phyloP scores from a whole-genome alignment of 2,113 vertebrate genomes.

The Lethenteron camtschaticum region DNA sequence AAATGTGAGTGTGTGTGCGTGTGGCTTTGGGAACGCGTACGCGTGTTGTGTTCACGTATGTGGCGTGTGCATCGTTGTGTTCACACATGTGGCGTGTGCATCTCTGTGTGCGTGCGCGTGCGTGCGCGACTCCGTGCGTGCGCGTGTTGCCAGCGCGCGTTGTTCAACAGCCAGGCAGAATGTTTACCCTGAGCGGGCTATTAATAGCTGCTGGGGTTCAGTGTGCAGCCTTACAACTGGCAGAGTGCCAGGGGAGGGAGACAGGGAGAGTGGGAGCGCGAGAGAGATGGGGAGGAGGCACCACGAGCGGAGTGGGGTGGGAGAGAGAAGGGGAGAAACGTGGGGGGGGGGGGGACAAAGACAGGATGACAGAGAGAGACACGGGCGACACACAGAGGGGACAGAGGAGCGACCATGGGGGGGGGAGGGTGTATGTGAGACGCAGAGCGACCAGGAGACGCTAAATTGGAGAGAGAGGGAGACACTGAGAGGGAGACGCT shows the following conservation, averaged over 20 bases:
- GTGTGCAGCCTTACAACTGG: too few relatives aligned
- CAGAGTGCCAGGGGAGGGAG: not conserved
- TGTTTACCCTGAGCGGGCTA: too few relatives aligned
- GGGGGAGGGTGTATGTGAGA: not conserved
- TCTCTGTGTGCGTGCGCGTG: too few relatives aligned
- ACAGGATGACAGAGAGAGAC: not conserved
- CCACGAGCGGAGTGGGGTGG: not conserved
- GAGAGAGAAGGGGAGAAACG: not conserved
- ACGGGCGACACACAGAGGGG: not conserved
- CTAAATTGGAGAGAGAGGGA: not conserved
- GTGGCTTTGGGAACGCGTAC: too few relatives aligned
- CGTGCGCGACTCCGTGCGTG: too few relatives aligned
- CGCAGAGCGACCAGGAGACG: not conserved
- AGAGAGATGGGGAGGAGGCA: not conserved
- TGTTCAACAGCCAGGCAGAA: too few relatives aligned
- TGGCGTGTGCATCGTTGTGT: too few relatives aligned
- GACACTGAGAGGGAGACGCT: not conserved
- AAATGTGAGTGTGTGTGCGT: too few relatives aligned
- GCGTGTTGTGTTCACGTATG: too few relatives aligned
- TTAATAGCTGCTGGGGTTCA: too few relatives aligned
- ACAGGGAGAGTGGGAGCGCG: not conserved
- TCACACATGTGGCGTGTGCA: too few relatives aligned
- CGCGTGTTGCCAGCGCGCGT: too few relatives aligned
- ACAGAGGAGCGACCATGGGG: not conserved
- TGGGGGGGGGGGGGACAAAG: not conserved